Percentiles rank a stretch among this genome's conserved stretches.
These are phyloP conservation scores for Acromyrmex heyeri DNA, from an alignment of 1,140 invertebrate genomes.

Conservation along the genomic window DNA sequence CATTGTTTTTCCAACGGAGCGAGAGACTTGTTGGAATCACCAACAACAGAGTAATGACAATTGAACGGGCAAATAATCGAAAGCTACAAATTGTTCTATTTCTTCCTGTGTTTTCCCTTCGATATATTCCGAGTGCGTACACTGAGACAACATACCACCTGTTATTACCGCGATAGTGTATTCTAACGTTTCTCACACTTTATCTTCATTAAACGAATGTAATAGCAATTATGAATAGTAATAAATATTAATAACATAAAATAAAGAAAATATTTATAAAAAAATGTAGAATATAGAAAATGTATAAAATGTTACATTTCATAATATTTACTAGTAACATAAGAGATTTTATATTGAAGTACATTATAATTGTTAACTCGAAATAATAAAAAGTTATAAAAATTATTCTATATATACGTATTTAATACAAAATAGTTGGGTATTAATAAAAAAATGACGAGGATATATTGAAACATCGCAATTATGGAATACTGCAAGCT, in stretches of 20 bases:
- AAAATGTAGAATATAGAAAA: not conserved
- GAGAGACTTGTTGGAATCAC: not conserved
- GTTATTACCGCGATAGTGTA: not conserved
- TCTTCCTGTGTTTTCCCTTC: not conserved
- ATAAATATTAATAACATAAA: not conserved
- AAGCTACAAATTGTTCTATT: slow-evolving; percentile 12
- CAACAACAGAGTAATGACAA: slow-evolving; percentile 4
- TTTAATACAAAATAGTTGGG: not conserved
- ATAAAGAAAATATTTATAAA: slow-evolving; percentile 1
- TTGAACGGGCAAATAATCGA: slow-evolving; percentile 16
- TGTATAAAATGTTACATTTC: not conserved
- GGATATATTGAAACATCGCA: not conserved
- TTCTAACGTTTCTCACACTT: not conserved
- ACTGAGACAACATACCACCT: not conserved
- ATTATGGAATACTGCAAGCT: not conserved
- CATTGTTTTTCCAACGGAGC: slow-evolving; percentile 26
- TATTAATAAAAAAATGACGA: not conserved
- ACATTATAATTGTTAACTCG: not conserved
- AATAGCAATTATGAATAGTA: not conserved
- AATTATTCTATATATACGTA: not conserved
- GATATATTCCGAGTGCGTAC: not conserved
- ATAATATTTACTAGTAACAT: not conserved
- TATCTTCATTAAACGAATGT: not conserved
- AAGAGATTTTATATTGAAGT: not conserved
- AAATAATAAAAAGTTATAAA: not conserved